Base-by-base conservation (phyloP, 1,140 invertebrate species). In the Danaus melanippus region DNA sequence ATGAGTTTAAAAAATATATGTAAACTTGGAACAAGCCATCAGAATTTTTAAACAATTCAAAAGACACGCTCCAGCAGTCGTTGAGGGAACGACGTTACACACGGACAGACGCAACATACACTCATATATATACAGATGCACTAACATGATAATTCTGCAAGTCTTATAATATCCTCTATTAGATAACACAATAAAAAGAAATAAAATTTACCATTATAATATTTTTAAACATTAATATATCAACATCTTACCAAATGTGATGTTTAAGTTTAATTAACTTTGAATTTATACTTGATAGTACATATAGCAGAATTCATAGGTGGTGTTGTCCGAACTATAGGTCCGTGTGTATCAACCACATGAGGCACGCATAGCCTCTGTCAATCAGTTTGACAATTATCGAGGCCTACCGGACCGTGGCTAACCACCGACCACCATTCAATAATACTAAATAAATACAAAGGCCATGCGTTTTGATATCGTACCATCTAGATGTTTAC, bases 331-430 rank as follows among this genome's bases (percentile, higher is more conserved):
- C 15, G 15, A n/a, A 8, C 44, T 43, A 11, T 8, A 7, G 2
- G 40, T 48, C 50, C 46, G 53, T 64, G 50, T 62, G 61, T 71
- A 11, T 6, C 49, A 53, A 56, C 54, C 60, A 56, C 49, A 67
- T 60, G 48, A 53, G 50, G 46, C 58, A 58, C 57, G 63, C 69
- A 67, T 69, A 55, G 67, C 52, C 58, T 55, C 60, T 67, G 68
- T 74, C 71, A 74, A 70, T 71, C 70, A 73, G 66, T 50, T 67
- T 56, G 58, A 69, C 71, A 69, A 74, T 74, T 71, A 77, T 74
- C 60, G 68, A 58, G 39, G 59, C 4, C 60, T 56, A 57, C 21
- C 74, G 61, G 60, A 69, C 67, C 71, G 62, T 69, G 60, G 50
- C 68, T 67, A 74, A 74, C 62, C 60, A 67, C 66, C 45, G 49